Evolutionary conservation across 2,888 invertebrate genomes (phyloP).

Genomic region (Temnothorax ravouxi): DNA sequence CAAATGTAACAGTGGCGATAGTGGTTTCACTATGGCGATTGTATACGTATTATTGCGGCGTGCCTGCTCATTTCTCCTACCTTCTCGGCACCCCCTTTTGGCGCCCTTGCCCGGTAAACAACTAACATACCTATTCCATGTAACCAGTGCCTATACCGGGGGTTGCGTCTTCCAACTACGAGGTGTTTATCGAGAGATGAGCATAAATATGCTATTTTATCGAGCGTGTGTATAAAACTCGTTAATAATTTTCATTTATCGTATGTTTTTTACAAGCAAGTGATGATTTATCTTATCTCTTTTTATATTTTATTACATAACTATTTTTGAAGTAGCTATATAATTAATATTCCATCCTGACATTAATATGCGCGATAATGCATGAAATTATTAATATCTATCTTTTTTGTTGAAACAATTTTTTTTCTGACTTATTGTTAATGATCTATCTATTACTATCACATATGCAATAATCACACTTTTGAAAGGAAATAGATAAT

Average conservation of each 20-base stretch:
- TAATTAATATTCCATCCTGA: conserved; percentile 3
- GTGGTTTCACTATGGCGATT: conserved; percentile 64
- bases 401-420: not conserved
- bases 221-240: no score
- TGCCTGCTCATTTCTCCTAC: conserved; percentile 73
- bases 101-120: conserved; percentile 76
- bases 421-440: not conserved
- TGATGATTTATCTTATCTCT: not conserved
- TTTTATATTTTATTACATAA: conserved; percentile 7
- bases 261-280: not conserved
- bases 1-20: conserved; percentile 43
- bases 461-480: not conserved
- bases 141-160: conserved; percentile 6
- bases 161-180: conserved; percentile 9
- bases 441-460: not conserved
- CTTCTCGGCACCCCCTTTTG: conserved; percentile 60
- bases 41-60: conserved; percentile 73
- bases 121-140: conserved; percentile 66
- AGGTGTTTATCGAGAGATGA: not conserved
- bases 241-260: conserved; percentile 16
- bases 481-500: not conserved
- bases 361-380: not conserved
- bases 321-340: not conserved
- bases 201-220: no score
- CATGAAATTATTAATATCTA: conserved; percentile 15